Conservation (phyloP, 2,888 invertebrate species). For the Phaonia tiefii region DNA sequence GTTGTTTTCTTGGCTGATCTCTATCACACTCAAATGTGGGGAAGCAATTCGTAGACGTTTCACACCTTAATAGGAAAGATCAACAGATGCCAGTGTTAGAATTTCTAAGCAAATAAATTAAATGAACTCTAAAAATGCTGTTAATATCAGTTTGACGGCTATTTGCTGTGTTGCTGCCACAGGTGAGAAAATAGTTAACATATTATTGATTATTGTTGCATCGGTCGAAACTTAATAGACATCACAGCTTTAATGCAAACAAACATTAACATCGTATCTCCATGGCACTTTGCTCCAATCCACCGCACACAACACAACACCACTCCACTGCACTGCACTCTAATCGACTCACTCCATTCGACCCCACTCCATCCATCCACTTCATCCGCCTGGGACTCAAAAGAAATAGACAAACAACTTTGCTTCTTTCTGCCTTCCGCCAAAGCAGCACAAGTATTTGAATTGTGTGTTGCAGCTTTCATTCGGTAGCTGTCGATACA, state of each 20-base stretch:
- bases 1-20: constrained; percentile 9
- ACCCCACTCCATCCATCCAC: background rate
- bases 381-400: no score
- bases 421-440: background rate
- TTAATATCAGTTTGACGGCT: constrained; percentile 47
- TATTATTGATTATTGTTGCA: constrained; percentile 61
- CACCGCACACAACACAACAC: no score
- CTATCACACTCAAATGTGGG: constrained; percentile 3
- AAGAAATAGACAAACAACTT: background rate
- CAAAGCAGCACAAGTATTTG: constrained; percentile 10
- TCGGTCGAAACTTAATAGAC: constrained; percentile 54
- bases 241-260: constrained; percentile 57
- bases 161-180: constrained; percentile 23
- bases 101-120: constrained; percentile 58
- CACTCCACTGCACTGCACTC: constrained; percentile 29
- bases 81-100: constrained; percentile 58
- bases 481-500: constrained; percentile 56
- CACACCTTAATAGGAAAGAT: constrained; percentile 24
- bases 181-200: constrained; percentile 64
- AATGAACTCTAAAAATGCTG: constrained; percentile 53
- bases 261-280: constrained; percentile 58
- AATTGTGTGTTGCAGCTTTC: constrained; percentile 48
- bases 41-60: background rate
- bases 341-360: constrained; percentile 4
- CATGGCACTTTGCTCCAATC: background rate